phyloP scores from a whole-genome alignment of 2,888 invertebrate species.

The Sisyra nigra region DNA sequence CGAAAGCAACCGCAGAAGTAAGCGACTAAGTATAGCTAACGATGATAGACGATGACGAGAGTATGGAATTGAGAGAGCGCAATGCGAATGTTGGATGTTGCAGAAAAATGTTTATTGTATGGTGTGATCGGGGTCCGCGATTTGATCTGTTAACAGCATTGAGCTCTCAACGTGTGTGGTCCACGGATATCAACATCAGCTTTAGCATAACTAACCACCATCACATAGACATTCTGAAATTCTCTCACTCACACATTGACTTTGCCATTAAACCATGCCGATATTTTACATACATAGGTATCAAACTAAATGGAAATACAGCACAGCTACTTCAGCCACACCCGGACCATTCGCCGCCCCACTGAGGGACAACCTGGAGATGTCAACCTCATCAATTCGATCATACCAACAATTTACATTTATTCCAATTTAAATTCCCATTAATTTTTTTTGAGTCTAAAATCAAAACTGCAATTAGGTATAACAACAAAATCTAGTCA shows the following conservation, averaged over 20 bases:
- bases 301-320: conserved; percentile 8
- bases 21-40: too few species aligned
- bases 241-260: too few species aligned
- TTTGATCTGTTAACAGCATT: conserved; percentile 21
- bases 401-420: too few species aligned
- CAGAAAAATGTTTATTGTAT: conserved; percentile 10
- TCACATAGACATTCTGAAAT: conserved; percentile 9
- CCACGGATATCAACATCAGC: conserved; percentile 12
- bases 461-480: too few species aligned
- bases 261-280: conserved; percentile 3
- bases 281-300: conserved; percentile 7
- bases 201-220: conserved; percentile 14
- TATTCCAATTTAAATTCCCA: too few species aligned
- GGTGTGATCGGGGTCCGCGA: conserved; percentile 18
- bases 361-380: too few species aligned
- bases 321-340: conserved; percentile 3
- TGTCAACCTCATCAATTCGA: too few species aligned
- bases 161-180: conserved; percentile 19
- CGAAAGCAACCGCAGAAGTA: too few species aligned
- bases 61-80: not conserved
- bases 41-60: too few species aligned
- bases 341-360: not conserved
- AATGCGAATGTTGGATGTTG: not conserved
- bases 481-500: too few species aligned
- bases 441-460: too few species aligned